Evolutionary conservation across 35 echinoderm and acorn worm species (phyloP).

Genomic region (Ophioderma brevispina): DNA sequence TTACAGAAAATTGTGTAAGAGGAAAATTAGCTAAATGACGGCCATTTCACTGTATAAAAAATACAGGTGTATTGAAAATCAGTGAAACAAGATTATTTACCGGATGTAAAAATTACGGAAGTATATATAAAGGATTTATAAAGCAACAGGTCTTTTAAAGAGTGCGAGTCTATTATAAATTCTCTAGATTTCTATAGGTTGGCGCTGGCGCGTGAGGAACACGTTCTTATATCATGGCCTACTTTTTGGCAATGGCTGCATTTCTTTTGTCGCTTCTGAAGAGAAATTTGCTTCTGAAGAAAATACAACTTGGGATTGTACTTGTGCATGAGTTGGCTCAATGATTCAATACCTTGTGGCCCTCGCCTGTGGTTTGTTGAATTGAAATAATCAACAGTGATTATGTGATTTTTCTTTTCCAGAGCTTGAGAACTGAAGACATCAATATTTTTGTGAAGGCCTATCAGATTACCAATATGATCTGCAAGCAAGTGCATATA

Average conservation of each 20-base stretch:
- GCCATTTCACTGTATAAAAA: no score
- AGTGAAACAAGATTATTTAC: no score
- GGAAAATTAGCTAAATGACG: no score
- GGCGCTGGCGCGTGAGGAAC: no score
- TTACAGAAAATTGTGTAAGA: no score
- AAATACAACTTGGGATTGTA: neutral
- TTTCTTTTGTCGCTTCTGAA: neutral
- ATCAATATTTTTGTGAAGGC: neutral
- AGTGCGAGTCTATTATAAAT: no score
- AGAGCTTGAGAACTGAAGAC: slow-evolving; percentile 8
- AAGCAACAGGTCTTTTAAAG: no score
- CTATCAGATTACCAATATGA: neutral
- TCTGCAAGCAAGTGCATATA: slow-evolving; percentile 31
- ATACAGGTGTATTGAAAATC: no score
- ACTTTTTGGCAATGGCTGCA: neutral
- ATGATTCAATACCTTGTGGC: neutral
- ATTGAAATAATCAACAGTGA: slow-evolving; percentile 11
- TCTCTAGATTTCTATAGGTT: no score
- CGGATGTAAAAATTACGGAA: no score
- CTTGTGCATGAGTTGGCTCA: neutral
- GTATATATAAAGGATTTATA: no score
- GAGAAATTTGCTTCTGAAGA: neutral
- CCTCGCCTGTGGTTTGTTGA: slow-evolving; percentile 17
- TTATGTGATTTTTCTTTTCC: slow-evolving; percentile 21
- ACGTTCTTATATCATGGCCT: neutral